Evolutionary conservation across 2,888 invertebrate species (phyloP).

Genomic region (Cosmia pyralina): DNA sequence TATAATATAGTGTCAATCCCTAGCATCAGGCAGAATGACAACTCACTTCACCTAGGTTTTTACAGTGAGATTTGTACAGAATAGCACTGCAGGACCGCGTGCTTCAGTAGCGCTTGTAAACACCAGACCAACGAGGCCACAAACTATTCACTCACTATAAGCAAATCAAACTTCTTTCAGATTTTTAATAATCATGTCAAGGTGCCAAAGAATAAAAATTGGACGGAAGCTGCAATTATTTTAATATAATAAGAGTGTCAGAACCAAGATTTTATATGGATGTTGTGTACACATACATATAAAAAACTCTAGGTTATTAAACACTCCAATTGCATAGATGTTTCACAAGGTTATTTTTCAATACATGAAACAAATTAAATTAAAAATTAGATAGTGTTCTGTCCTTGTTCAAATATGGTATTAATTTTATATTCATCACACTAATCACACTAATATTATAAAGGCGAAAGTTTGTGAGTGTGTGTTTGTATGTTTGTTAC

Average conservation of each 20-base stretch:
- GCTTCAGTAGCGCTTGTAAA: background rate
- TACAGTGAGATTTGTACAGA: no score
- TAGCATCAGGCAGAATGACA: no score
- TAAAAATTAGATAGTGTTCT: conserved; percentile 4
- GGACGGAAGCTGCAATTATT: conserved; percentile 35
- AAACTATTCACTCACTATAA: conserved; percentile 4
- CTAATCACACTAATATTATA: no score
- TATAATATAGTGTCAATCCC: no score
- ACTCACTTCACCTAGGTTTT: no score
- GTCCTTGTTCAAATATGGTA: conserved; percentile 26
- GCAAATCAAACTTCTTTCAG: conserved; percentile 31
- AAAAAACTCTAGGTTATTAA: conserved; percentile 17
- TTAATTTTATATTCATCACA: conserved; percentile 3
- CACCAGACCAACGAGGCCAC: background rate
- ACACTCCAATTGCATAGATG: conserved; percentile 30
- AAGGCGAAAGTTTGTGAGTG: no score
- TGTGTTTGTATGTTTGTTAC: no score
- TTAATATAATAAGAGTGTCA: conserved; percentile 17
- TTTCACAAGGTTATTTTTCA: conserved; percentile 49
- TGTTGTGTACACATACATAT: background rate
- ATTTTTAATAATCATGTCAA: conserved; percentile 27
- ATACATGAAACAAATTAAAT: conserved; percentile 42
- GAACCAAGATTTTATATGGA: no score
- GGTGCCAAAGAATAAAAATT: conserved; percentile 20
- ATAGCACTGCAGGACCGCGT: no score